A percentile compares a stretch with the other conserved stretches of the same genome.
Conservation (phyloP, 2,113 vertebrate genomes). For the Gadus chalcogrammus region DNA sequence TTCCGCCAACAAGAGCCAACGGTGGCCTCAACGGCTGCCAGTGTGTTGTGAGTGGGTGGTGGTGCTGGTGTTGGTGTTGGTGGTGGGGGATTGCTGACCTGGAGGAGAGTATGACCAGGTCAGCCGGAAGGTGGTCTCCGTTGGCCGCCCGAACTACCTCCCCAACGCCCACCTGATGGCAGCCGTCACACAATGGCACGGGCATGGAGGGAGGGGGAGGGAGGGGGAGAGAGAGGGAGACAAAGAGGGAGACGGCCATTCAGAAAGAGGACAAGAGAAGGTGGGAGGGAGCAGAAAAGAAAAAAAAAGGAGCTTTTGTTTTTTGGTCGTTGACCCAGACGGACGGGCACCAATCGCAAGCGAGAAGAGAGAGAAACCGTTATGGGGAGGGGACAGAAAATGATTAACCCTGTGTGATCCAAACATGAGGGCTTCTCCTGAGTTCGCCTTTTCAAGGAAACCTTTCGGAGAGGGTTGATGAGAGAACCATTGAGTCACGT, state of each 20-base stretch:
- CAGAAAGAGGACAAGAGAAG: conserved; percentile 14
- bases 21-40: conserved; percentile 33
- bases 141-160: conserved; percentile 98
- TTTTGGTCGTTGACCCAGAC: no score
- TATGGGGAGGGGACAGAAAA: conserved; percentile 76
- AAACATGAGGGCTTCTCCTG: conserved; percentile 35
- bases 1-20: conserved; percentile 57
- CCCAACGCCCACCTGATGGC: conserved; percentile 92
- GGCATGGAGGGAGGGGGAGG: conserved; percentile 52
- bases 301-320: conserved; percentile 44
- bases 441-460: conserved; percentile 78
- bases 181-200: conserved; percentile 81
- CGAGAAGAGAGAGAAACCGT: conserved; percentile 64
- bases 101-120: conserved; percentile 98
- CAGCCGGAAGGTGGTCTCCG: conserved; percentile 97
- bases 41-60: conserved; percentile 28
- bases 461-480: conserved; percentile 59
- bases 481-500: no score
- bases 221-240: conserved; percentile 8
- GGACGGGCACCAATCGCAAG: no score
- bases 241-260: conserved; percentile 34
- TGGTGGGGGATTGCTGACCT: conserved; percentile 85
- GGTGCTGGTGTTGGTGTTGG: conserved; percentile 37
- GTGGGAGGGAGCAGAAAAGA: not conserved
- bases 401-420: conserved; percentile 75